Percentiles rank a stretch among this genome's conserved stretches.
These are phyloP conservation scores for Drosophila picticornis DNA, from an alignment of 2,888 invertebrate genomes.

Conservation along the genomic window DNA sequence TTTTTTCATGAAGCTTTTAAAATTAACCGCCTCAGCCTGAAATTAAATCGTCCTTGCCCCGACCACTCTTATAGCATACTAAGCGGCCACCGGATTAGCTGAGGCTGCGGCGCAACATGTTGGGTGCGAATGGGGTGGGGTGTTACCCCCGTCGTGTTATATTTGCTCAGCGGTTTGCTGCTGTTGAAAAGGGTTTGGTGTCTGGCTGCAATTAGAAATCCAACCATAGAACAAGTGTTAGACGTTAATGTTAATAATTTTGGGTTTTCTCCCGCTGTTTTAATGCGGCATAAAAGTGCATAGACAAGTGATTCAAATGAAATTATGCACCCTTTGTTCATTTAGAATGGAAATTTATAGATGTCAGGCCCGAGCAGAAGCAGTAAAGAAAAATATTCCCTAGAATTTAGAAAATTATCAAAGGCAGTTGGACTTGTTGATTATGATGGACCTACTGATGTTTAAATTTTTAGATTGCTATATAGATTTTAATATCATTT, in stretches of 20 bases:
- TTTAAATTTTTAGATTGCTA: background rate
- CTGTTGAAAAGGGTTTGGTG: constrained; percentile 15
- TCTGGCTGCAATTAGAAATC: constrained; percentile 56
- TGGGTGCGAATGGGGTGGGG: background rate
- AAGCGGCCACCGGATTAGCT: constrained; percentile 57
- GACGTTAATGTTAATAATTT: constrained; percentile 21
- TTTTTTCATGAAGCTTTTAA: constrained; percentile 25
- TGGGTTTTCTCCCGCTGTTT: constrained; percentile 23
- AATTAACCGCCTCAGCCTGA: constrained; percentile 44
- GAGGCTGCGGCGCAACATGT: constrained; percentile 51
- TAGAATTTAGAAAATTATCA: background rate
- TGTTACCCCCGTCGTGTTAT: constrained; percentile 18
- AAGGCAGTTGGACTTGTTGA: background rate
- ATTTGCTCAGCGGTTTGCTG: constrained; percentile 51
- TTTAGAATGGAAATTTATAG: constrained; percentile 60
- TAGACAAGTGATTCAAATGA: constrained; percentile 59
- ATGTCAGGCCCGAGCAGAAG: constrained; percentile 15
- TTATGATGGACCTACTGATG: background rate
- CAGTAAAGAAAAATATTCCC: background rate
- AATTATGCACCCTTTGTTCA: constrained; percentile 48
- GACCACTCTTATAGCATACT: constrained; percentile 47
- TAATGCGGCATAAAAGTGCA: constrained; percentile 34
- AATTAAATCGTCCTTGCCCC: constrained; percentile 12
- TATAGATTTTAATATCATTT: background rate
- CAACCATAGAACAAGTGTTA: constrained; percentile 54